Evolutionary conservation across 2,113 vertebrate genomes (phyloP).

Genomic region (Daphoenositta chrysoptera): DNA sequence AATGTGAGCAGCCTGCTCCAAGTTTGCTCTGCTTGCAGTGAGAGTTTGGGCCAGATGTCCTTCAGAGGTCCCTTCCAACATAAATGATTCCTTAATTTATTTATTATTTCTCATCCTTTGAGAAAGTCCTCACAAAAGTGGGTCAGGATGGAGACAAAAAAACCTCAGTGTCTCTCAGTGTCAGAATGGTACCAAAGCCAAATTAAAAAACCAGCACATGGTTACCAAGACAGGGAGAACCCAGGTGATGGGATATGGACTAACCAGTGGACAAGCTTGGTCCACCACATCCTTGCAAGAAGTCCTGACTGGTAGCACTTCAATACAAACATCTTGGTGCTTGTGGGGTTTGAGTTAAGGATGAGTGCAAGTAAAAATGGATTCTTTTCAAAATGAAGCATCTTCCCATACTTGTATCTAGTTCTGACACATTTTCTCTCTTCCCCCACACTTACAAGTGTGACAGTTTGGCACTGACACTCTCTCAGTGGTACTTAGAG

Average conservation of each 20-base stretch:
- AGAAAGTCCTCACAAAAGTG: not conserved
- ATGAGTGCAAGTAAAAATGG: not conserved
- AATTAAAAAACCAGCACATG: not conserved
- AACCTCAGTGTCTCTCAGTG: not conserved
- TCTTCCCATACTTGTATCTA: not conserved
- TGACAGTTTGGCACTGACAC: not conserved
- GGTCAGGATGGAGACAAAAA: not conserved
- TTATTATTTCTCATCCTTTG: not conserved
- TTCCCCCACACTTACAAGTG: not conserved
- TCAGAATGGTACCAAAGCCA: not conserved
- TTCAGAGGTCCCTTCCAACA: not conserved
- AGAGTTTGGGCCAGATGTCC: not conserved
- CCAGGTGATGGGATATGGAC: not conserved
- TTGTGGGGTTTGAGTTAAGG: not conserved
- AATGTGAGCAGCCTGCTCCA: not conserved
- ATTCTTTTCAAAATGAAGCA: not conserved
- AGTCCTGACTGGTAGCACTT: not conserved
- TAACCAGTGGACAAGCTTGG: not conserved
- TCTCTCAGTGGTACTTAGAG: not conserved
- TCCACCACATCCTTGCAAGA: not conserved
- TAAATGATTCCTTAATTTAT: not conserved
- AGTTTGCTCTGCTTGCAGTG: not conserved
- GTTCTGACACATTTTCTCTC: not conserved
- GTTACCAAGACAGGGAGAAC: not conserved
- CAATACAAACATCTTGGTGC: not conserved